Conservation (phyloP, 1,140 invertebrate genomes). For the Sogatella furcifera region DNA sequence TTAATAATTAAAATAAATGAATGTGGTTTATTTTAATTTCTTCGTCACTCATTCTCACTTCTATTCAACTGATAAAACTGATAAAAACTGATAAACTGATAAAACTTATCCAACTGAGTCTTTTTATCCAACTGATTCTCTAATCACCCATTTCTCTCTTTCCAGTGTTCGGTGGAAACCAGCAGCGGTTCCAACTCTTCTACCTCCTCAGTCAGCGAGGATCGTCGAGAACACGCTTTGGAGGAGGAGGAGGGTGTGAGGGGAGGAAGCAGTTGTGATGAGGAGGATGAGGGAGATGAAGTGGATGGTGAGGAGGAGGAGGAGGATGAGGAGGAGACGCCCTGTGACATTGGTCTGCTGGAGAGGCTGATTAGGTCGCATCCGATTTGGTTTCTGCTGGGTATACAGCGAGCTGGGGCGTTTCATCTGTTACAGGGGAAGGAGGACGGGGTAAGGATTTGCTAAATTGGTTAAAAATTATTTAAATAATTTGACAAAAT, state of each 20-base stretch:
- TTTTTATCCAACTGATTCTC: too few species aligned
- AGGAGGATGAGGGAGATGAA: not conserved
- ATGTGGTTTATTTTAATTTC: too few species aligned
- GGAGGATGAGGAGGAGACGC: conserved; percentile 21
- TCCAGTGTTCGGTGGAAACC: not conserved
- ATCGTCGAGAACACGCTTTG: not conserved
- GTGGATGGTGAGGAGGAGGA: not conserved
- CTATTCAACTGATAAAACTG: too few species aligned
- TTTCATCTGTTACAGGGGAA: conserved; percentile 88
- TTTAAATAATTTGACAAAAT: not conserved
- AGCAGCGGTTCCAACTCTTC: not conserved
- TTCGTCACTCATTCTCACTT: too few species aligned
- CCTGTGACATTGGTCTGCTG: conserved; percentile 70
- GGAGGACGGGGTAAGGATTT: conserved; percentile 72
- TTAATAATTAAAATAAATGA: too few species aligned
- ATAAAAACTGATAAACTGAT: too few species aligned
- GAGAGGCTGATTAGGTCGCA: conserved; percentile 83
- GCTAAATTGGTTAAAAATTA: not conserved
- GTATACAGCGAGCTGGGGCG: conserved; percentile 83
- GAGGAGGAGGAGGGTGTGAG: conserved; percentile 2
- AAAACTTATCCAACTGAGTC: too few species aligned
- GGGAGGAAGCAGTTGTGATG: conserved; percentile 1
- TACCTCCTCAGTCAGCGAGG: too few species aligned
- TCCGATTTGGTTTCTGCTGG: conserved; percentile 90
- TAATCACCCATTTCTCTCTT: not conserved